phyloP scores from a whole-genome alignment of 2,113 vertebrate species.

The Myiopsitta monachus region DNA sequence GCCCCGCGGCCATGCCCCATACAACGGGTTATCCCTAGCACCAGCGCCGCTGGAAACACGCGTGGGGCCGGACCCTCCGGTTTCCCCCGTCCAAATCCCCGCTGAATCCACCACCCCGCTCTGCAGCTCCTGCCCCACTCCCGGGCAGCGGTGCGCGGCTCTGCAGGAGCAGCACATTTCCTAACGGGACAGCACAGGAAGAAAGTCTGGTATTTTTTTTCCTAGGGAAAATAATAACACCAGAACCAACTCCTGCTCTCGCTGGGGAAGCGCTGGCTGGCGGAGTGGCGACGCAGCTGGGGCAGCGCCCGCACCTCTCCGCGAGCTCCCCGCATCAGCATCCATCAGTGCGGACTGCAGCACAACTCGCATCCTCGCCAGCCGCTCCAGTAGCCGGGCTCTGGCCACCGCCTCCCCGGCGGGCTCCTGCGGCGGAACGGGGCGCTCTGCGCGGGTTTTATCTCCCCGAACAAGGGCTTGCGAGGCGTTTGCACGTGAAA shows the following conservation, averaged over 20 bases:
- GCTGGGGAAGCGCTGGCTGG: not conserved
- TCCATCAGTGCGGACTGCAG: not conserved
- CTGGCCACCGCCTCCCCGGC: not conserved
- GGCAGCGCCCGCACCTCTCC: not conserved
- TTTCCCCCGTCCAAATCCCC: not conserved
- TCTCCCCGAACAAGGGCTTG: not conserved
- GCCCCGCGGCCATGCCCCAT: not conserved
- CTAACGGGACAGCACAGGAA: not conserved
- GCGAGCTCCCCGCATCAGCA: not conserved
- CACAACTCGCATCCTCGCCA: not conserved
- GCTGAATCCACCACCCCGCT: not conserved
- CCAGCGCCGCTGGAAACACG: not conserved
- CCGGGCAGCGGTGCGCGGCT: not conserved
- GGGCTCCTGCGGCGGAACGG: not conserved
- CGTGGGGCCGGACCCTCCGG: not conserved
- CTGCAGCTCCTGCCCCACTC: not conserved
- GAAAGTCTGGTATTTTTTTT: not conserved
- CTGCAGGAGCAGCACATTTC: not conserved
- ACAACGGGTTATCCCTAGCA: not conserved
- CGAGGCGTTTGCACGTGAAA: accelerated
- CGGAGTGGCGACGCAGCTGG: not conserved
- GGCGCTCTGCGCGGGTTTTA: not conserved
- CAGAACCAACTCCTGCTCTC: not conserved
- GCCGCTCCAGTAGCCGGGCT: not conserved
- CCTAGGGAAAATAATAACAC: not conserved